Base-by-base conservation (phyloP, 2,888 invertebrate species). In the Harmothoe impar region DNA sequence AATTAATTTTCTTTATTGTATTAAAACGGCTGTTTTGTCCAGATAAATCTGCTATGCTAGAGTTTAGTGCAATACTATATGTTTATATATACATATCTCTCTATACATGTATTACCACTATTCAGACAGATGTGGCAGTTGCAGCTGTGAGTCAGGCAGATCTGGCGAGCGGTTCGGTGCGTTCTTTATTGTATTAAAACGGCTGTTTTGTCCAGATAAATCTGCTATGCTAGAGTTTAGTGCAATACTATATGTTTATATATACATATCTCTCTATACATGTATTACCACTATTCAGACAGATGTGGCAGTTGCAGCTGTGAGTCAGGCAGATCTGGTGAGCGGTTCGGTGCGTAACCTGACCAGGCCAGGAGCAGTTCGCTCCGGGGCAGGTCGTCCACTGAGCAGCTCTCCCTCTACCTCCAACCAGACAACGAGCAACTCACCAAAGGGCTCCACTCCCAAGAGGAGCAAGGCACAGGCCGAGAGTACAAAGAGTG, bases 61-160 rank as follows among this genome's bases (percentile, higher is more conserved):
- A n/a, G n/a, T n/a, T n/a, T n/a, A n/a, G n/a, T n/a, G n/a, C n/a
- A n/a, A n/a, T n/a, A n/a, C n/a, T n/a, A n/a, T n/a, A n/a, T n/a
- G n/a, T n/a, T n/a, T n/a, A n/a, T n/a, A n/a, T n/a, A n/a, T n/a
- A n/a, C n/a, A n/a, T n/a, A n/a, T n/a, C n/a, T n/a, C n/a, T n/a
- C n/a, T n/a, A 43, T 43, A 10, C 15, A 15, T 62, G 12, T 43
- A 35, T 85, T 85, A n/a, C 43, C 51, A 85, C n/a, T 81, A 17
- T 15, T 43, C 15, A 81, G 81, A 35, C 81, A 15, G 93, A 93
- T 81, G 91, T 92, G 25, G 93, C 93, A n/a, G 88, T 85, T 31
- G 91, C 92, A 81, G 93, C 94, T 5, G 56, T 91, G 31, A 91
- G 90, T 35, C 93, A 92, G 89, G 94, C 94, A 12, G 89, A 89